Conservation (phyloP, 1,140 invertebrate species). For the Drosophila melanogaster region DNA sequence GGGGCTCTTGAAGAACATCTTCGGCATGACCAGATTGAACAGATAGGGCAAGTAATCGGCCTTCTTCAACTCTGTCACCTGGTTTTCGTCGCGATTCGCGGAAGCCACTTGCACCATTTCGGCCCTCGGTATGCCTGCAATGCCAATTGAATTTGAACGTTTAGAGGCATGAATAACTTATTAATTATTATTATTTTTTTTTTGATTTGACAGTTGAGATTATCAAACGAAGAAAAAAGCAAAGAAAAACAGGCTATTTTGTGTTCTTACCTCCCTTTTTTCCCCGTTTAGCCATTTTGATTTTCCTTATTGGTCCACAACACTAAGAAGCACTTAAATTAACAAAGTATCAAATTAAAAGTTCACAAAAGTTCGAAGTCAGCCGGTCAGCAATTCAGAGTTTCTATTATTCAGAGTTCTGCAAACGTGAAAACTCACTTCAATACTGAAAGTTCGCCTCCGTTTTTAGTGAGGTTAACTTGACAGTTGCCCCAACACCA, state of each 20-base stretch:
- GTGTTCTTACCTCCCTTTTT: neutral
- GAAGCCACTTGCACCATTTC: neutral
- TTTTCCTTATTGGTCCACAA: no score
- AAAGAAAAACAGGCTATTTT: no score
- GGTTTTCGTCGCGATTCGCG: neutral
- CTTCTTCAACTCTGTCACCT: neutral
- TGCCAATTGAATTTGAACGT: neutral
- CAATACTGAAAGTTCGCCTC: neutral
- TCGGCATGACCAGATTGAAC: neutral
- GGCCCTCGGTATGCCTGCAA: neutral
- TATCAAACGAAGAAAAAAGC: neutral
- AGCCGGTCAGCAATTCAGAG: no score
- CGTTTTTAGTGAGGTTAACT: no score
- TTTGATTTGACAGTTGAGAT: neutral
- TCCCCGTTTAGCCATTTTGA: neutral
- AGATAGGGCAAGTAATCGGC: slow-evolving; percentile 1
- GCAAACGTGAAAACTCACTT: neutral
- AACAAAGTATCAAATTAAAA: no score
- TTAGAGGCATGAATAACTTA: neutral
- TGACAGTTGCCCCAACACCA: neutral
- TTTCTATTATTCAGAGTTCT: neutral
- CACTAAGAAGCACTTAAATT: neutral
- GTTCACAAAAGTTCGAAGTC: no score
- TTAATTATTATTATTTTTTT: neutral
- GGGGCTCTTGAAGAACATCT: neutral